Conservation (phyloP, 2,797 vertebrate species). For the Pampus argenteus region DNA sequence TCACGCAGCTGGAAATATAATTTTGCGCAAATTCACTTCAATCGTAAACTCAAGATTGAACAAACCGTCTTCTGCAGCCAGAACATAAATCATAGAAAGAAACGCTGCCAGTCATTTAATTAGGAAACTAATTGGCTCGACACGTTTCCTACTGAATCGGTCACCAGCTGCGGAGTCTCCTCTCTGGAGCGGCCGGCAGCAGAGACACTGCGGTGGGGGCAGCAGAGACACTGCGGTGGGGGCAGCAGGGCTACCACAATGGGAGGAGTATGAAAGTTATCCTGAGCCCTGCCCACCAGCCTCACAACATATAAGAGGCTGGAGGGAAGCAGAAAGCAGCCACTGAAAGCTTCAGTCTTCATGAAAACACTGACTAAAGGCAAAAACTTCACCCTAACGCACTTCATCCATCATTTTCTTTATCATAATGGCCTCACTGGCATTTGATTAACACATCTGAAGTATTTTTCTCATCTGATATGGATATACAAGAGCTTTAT, state of each 20-base stretch:
- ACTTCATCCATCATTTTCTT: slow-evolving; percentile 22
- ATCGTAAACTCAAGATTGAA: slow-evolving; percentile 30
- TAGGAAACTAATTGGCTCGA: slow-evolving; percentile 57
- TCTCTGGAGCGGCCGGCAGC: slow-evolving; percentile 49
- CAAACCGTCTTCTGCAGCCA: slow-evolving; percentile 51
- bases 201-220: slow-evolving; percentile 75
- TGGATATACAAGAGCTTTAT: slow-evolving; percentile 41
- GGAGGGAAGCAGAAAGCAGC: slow-evolving; percentile 68
- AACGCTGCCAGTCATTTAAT: slow-evolving; percentile 55
- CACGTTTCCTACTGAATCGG: slow-evolving; percentile 47
- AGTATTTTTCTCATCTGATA: slow-evolving; percentile 40
- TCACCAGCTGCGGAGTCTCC: slow-evolving; percentile 63
- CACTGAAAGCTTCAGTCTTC: slow-evolving; percentile 76
- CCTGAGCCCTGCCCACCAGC: slow-evolving; percentile 85
- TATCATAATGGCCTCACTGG: slow-evolving; percentile 30
- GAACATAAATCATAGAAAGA: slow-evolving; percentile 43
- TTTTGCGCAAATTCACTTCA: neutral
- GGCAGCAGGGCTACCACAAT: slow-evolving; percentile 82
- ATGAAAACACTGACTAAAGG: slow-evolving; percentile 57
- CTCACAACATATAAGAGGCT: slow-evolving; percentile 85
- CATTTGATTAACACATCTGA: slow-evolving; percentile 36
- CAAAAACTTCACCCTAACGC: slow-evolving; percentile 15
- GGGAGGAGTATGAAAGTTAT: slow-evolving; percentile 86
- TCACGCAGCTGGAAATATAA: neutral
- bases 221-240: slow-evolving; percentile 73